Evolutionary conservation across 2,888 invertebrate genomes (phyloP), one percentile per base, ranked within the genome.

Genomic region (Crematogaster levior): DNA sequence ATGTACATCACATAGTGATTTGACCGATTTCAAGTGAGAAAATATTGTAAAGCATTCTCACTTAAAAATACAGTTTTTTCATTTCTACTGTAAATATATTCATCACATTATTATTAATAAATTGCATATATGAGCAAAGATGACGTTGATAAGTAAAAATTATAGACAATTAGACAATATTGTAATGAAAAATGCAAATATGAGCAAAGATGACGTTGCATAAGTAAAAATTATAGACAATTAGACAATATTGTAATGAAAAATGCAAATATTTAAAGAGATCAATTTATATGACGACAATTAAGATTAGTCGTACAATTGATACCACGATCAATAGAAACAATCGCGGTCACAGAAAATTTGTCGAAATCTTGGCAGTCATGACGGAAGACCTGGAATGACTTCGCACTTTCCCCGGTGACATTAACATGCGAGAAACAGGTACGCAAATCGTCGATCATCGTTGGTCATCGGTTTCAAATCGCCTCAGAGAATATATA

Each of bases 361-460:
- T 88, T 6, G 4, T 46, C 15, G 43, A 83, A 7, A 80, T 88
- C 30, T 61, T 87, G 43, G 30, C 48, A n/a, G 75, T 74, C 7
- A 86, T 87, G 79, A 43, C 81, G 3, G 56, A 77, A 15, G 84
- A 86, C n/a, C 21, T 88, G 86, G n/a, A 34, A 40, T 21, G 81
- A 85, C n/a, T n/a, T 43, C 81, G 83, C 53, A 46, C n/a, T n/a
- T n/a, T 60, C n/a, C 15, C 30, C 18, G 30, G 24, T 1, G 83
- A 87, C 15, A 27, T 66, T 10, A 53, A 10, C 18, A 83, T 66
- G 27, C 60, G 46, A 5, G 58, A 84, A 12, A 66, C 72, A 74
- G 60, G 21, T 68, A 18, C 9, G 34, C 56, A 79, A 79, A 46
- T 79, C 77, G 77, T 79, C 43, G 24, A 79, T 79, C 77, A 79